Percentiles rank a stretch among this genome's conserved stretches.
These are phyloP conservation scores for Linnaemya vulpina DNA, from an alignment of 2,888 invertebrate genomes.

Conservation along the genomic window DNA sequence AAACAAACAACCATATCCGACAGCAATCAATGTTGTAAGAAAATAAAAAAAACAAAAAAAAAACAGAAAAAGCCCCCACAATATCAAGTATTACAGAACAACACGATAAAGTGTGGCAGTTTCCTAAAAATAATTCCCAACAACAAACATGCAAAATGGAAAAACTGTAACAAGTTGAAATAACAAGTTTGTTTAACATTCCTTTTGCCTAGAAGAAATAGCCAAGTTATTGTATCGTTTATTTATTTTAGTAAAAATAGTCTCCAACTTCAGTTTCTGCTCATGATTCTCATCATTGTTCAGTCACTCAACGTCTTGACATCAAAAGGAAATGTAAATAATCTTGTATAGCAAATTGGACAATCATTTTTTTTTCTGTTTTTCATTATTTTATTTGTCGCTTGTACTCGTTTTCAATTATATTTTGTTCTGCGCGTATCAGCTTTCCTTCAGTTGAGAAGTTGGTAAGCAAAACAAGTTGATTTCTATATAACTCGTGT, in stretches of 20 bases:
- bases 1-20: constrained; percentile 46
- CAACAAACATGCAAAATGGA: constrained; percentile 14
- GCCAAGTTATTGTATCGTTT: constrained; percentile 36
- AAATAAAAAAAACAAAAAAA: constrained; percentile 38
- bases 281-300: constrained; percentile 63
- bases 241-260: constrained; percentile 24
- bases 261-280: constrained; percentile 23
- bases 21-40: constrained; percentile 43
- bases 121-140: constrained; percentile 33
- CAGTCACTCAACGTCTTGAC: constrained; percentile 72
- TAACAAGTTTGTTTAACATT: constrained; percentile 37
- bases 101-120: constrained; percentile 38
- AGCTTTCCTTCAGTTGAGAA: constrained; percentile 11
- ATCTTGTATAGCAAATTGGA: constrained; percentile 64
- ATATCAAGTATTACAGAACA: constrained; percentile 4
- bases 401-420: constrained; percentile 49
- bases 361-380: background rate
- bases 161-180: constrained; percentile 38
- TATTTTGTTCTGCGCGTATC: constrained; percentile 19
- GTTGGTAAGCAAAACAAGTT: no score
- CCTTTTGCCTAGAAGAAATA: constrained; percentile 15
- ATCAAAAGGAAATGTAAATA: constrained; percentile 74
- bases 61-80: constrained; percentile 36
- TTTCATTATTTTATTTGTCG: constrained; percentile 19
- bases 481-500: no score